A percentile compares a stretch with the other conserved stretches of the same genome.
Conservation (phyloP, 2,888 invertebrate genomes). For the Lydus trimaculatus region DNA sequence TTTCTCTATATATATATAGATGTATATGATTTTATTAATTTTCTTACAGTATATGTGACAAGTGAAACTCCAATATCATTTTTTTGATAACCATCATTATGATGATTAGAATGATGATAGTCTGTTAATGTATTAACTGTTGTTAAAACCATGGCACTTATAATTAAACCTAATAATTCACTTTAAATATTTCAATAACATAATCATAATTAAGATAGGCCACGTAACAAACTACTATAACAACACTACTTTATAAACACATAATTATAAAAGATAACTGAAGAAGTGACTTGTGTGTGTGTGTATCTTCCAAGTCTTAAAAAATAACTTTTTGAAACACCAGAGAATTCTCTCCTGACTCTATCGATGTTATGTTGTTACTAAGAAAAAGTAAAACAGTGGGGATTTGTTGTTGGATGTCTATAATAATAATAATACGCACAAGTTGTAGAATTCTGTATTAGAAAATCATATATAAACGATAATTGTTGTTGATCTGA, state of each 20-base stretch:
- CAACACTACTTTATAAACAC: not conserved
- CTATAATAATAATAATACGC: not conserved
- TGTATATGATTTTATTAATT: constrained; percentile 13
- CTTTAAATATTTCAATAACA: not conserved
- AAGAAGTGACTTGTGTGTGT: too few relatives aligned
- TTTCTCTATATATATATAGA: not conserved
- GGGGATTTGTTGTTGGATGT: constrained; percentile 5
- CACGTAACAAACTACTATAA: not conserved
- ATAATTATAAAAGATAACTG: not conserved
- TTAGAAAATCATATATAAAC: not conserved
- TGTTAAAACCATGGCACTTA: constrained; percentile 51
- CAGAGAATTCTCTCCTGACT: constrained; percentile 5
- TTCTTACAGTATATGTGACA: constrained; percentile 54
- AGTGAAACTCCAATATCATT: constrained; percentile 50
- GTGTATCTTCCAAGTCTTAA: not conserved
- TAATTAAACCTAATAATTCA: not conserved
- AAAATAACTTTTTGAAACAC: too few relatives aligned
- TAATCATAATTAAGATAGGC: not conserved
- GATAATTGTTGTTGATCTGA: constrained; percentile 11
- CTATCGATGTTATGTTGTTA: not conserved
- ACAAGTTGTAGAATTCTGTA: not conserved
- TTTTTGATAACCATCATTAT: constrained; percentile 46
- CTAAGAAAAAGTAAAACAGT: not conserved
- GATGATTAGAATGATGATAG: constrained; percentile 34
- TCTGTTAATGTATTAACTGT: constrained; percentile 53